Percentiles rank a stretch among this genome's conserved stretches.
phyloP scores from a whole-genome alignment of 2,113 vertebrate species.

The Nycticebus coucang region DNA sequence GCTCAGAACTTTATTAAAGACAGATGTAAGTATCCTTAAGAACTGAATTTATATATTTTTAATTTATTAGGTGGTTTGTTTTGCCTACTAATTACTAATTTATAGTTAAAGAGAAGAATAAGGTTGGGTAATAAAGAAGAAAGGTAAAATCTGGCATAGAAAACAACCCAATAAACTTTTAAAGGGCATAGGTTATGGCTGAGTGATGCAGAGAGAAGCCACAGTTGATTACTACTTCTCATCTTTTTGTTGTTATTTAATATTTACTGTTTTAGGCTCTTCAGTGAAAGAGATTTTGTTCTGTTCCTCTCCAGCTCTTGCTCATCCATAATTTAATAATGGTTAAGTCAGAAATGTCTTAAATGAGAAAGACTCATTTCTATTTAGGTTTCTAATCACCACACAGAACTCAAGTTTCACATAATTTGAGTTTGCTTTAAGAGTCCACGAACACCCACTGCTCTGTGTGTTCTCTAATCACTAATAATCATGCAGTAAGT shows the following conservation, averaged over 20 bases:
- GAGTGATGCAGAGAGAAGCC: background rate
- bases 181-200: background rate
- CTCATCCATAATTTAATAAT: slow-evolving; percentile 3
- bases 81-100: background rate
- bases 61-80: background rate
- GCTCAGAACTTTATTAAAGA: background rate
- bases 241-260: background rate
- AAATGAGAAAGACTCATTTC: slow-evolving; percentile 33
- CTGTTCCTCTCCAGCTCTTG: background rate
- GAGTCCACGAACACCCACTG: background rate
- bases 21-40: background rate
- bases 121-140: background rate
- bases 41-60: background rate
- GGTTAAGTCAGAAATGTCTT: background rate
- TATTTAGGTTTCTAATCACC: background rate
- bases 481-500: background rate
- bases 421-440: background rate
- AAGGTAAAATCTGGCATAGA: background rate
- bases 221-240: background rate
- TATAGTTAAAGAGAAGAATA: background rate
- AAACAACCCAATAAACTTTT: background rate
- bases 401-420: background rate
- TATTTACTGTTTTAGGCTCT: background rate
- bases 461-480: background rate
- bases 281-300: background rate